phyloP scores from a whole-genome alignment of 2,797 vertebrate genomes.

The Onychomys torridus region DNA sequence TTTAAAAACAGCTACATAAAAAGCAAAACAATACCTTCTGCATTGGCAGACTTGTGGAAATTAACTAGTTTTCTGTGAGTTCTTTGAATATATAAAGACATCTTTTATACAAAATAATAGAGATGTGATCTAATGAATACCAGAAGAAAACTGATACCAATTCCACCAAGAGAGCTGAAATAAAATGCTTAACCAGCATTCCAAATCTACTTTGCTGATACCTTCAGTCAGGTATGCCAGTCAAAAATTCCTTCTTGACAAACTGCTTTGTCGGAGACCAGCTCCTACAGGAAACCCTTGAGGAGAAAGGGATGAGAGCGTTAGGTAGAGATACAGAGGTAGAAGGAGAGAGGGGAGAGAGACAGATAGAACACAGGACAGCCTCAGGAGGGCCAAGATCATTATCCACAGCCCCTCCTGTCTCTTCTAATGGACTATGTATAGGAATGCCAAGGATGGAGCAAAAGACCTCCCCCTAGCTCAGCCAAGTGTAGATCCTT shows the following conservation, averaged over 20 bases:
- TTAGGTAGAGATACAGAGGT: no score
- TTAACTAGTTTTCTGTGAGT: conserved; percentile 59
- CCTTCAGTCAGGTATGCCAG: background rate
- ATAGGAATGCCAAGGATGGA: no score
- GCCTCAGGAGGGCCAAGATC: no score
- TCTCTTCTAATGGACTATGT: no score
- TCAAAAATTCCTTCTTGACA: background rate
- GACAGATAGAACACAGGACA: no score
- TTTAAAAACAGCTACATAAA: background rate
- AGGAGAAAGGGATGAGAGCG: no score
- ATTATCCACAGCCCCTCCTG: no score
- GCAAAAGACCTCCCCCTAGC: no score
- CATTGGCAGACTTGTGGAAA: conserved; percentile 8
- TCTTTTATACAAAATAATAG: conserved; percentile 43
- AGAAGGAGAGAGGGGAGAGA: no score
- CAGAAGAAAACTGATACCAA: conserved; percentile 43
- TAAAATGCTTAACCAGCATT: conserved; percentile 5
- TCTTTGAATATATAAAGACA: conserved; percentile 61
- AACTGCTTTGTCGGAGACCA: background rate
- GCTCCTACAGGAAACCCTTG: no score
- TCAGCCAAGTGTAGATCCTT: no score
- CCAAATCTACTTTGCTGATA: background rate
- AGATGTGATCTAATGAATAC: conserved; percentile 40
- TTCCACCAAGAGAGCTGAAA: background rate
- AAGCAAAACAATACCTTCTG: background rate